Conservation (phyloP, 2,113 vertebrate genomes). For the Larimichthys polyactis region DNA sequence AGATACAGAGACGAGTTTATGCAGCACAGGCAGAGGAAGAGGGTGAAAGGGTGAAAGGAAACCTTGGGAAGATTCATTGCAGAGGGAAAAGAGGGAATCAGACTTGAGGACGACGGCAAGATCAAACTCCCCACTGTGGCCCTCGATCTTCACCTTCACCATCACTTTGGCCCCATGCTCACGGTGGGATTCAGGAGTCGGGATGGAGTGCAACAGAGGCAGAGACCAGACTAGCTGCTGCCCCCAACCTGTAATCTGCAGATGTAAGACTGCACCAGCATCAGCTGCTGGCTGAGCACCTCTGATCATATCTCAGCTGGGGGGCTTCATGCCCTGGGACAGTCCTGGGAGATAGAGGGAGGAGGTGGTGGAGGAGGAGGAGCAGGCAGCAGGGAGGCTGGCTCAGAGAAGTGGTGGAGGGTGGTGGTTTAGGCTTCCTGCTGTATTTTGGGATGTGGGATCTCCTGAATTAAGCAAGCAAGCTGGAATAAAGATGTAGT, state of each 20-base stretch:
- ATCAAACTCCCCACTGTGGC: background rate
- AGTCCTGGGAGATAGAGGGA: constrained; percentile 62
- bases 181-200: constrained; percentile 1
- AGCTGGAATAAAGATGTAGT: constrained; percentile 88
- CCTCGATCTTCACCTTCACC: constrained; percentile 12
- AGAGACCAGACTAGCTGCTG: constrained; percentile 9
- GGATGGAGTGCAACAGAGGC: constrained; percentile 55
- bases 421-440: constrained; percentile 55
- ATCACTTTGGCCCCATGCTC: constrained; percentile 9
- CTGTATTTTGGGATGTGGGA: constrained; percentile 84
- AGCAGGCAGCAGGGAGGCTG: constrained; percentile 44
- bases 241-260: constrained; percentile 29
- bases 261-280: constrained; percentile 39
- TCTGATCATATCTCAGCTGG: constrained; percentile 54
- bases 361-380: constrained; percentile 46
- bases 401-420: constrained; percentile 49
- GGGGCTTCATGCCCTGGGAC: constrained; percentile 75
- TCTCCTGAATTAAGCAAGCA: constrained; percentile 81
- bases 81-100: constrained; percentile 12
- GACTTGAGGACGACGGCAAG: background rate
- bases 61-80: constrained; percentile 1
- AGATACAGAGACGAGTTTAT: constrained; percentile 54
- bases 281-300: constrained; percentile 62
- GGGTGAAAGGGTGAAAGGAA: background rate
- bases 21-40: constrained; percentile 52